Conservation (phyloP, 2,797 vertebrate species). For the Xenentodon cancila region DNA sequence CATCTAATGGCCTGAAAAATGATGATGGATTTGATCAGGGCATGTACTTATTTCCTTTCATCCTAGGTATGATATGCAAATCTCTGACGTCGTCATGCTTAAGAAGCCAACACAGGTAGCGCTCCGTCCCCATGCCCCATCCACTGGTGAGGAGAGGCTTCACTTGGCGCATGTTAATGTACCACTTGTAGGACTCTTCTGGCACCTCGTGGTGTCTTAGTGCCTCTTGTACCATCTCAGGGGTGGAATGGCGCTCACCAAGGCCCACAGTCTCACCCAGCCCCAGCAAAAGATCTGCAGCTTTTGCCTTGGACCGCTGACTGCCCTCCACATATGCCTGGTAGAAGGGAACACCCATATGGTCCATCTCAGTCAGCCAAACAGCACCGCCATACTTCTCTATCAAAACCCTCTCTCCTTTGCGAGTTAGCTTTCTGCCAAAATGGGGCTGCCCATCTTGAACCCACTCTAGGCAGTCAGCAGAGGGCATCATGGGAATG, state of each 20-base stretch:
- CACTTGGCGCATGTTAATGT: constrained; percentile 80
- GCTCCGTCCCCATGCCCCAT: constrained; percentile 87
- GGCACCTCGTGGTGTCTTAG: constrained; percentile 81
- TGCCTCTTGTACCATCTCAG: constrained; percentile 80
- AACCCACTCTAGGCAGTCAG: constrained; percentile 83
- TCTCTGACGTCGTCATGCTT: constrained; percentile 84
- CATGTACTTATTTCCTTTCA: constrained; percentile 83
- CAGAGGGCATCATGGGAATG: constrained; percentile 81
- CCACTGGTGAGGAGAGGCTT: constrained; percentile 81
- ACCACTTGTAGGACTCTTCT: constrained; percentile 84
- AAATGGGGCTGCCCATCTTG: constrained; percentile 81
- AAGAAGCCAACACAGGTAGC: constrained; percentile 85
- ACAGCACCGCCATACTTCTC: constrained; percentile 80
- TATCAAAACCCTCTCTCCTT: constrained; percentile 81
- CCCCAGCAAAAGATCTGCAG: constrained; percentile 83
- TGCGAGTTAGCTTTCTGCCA: constrained; percentile 84
- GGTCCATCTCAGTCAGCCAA: constrained; percentile 87
- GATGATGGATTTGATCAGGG: constrained; percentile 62
- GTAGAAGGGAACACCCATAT: constrained; percentile 85
- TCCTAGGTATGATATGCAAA: constrained; percentile 83
- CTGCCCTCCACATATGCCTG: constrained; percentile 82
- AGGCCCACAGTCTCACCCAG: constrained; percentile 85
- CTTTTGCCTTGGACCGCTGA: constrained; percentile 78
- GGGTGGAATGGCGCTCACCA: constrained; percentile 82
- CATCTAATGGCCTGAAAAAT: constrained; percentile 3